These are phyloP conservation scores for Patiria pectinifera DNA, from an alignment of 53 echinoderm and acorn worm species.

Conservation along the genomic window DNA sequence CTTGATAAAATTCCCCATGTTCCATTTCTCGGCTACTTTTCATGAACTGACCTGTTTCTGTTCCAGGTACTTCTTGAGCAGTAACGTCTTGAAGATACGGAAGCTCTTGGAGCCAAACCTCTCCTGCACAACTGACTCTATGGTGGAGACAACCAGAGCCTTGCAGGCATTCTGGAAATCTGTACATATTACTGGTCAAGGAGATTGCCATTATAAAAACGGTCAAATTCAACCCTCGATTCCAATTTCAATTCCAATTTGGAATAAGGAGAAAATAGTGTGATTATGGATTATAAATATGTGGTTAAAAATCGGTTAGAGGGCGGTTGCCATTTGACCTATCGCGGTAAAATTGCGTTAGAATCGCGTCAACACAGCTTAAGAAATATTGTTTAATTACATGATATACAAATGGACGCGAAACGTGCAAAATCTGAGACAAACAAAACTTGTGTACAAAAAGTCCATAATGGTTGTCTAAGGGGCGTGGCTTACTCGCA, in stretches of 20 bases:
- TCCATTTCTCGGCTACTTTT: neutral
- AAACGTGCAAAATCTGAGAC: too few species aligned
- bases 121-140: constrained; percentile 91
- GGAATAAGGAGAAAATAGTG: neutral
- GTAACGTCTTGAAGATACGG: constrained; percentile 92
- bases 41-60: constrained; percentile 83
- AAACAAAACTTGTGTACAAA: too few species aligned
- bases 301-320: too few species aligned
- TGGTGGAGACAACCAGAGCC: constrained; percentile 70
- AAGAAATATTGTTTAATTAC: too few species aligned
- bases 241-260: neutral
- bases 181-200: constrained; percentile 23
- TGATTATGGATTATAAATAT: too few species aligned
- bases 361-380: too few species aligned
- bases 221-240: neutral
- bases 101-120: constrained; percentile 96
- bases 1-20: neutral
- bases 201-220: neutral
- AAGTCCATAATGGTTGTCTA: too few species aligned
- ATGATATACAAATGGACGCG: too few species aligned
- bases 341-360: too few species aligned
- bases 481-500: too few species aligned
- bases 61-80: constrained; percentile 91
- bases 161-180: constrained; percentile 84
- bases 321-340: too few species aligned